Conservation (phyloP, 2,113 vertebrate genomes). For the Bolborhynchus lineola region DNA sequence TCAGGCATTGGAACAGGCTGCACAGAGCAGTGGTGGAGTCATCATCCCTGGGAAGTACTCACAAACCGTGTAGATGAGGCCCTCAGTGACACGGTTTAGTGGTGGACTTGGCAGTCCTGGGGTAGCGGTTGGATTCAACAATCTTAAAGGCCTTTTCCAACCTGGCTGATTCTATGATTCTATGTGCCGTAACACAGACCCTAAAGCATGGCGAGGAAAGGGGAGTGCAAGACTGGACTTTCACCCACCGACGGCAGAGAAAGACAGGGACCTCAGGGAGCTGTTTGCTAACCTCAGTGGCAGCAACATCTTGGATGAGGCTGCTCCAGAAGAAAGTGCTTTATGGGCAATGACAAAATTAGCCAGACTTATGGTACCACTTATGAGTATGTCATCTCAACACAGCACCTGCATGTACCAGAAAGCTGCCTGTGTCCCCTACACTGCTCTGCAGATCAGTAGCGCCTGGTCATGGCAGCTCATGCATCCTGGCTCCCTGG, state of each 20-base stretch:
- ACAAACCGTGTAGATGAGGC: neutral
- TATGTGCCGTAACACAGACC: neutral
- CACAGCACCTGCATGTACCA: rapidly evolving
- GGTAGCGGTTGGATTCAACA: neutral
- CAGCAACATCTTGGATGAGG: neutral
- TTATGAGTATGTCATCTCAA: neutral
- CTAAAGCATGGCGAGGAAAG: rapidly evolving
- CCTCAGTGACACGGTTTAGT: neutral
- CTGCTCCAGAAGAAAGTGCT: neutral
- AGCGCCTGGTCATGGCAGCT: neutral
- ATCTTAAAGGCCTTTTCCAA: neutral
- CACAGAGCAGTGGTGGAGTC: neutral
- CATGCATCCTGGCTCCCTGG: neutral
- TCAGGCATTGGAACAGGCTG: neutral
- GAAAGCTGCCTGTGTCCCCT: neutral
- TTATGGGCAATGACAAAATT: neutral
- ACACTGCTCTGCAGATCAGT: rapidly evolving
- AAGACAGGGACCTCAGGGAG: neutral
- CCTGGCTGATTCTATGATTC: neutral
- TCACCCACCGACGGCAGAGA: neutral
- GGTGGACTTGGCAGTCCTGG: neutral
- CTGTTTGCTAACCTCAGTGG: neutral
- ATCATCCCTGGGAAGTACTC: neutral
- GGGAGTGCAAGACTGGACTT: neutral
- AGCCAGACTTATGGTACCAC: neutral